These are phyloP conservation scores for Bergia sp. DNA, from an alignment of 92 coral and sea anemone species.

Conservation along the genomic window DNA sequence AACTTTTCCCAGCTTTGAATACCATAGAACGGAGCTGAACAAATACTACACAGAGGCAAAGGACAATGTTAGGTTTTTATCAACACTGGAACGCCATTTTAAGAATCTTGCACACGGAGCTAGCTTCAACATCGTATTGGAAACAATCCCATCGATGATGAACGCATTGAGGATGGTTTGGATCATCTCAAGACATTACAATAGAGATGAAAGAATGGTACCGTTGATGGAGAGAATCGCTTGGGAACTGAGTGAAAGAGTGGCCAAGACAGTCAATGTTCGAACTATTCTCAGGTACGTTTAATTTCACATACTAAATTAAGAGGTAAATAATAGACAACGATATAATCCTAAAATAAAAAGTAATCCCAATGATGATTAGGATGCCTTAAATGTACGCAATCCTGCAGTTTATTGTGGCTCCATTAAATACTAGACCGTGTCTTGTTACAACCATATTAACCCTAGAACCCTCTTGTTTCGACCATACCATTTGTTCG, in stretches of 20 bases:
- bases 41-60: slow-evolving; percentile 97
- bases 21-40: slow-evolving; percentile 92
- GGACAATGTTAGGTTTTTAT: slow-evolving; percentile 95
- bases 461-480: no score
- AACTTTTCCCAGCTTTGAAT: slow-evolving; percentile 90
- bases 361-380: no score
- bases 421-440: no score
- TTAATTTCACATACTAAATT: background rate
- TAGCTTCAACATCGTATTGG: slow-evolving; percentile 93
- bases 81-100: slow-evolving; percentile 96
- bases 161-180: slow-evolving; percentile 99
- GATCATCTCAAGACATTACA: slow-evolving; percentile 98
- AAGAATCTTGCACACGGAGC: slow-evolving; percentile 98
- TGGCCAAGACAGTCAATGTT: slow-evolving; percentile 90
- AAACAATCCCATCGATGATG: slow-evolving; percentile 99
- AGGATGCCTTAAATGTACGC: no score
- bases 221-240: slow-evolving; percentile 99
- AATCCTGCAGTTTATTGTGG: no score
- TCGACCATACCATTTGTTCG: no score
- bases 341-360: no score
- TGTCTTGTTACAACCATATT: no score
- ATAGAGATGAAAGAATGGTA: slow-evolving; percentile 99
- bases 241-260: slow-evolving; percentile 98
- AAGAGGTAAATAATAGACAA: background rate
- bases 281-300: slow-evolving; percentile 93